Evolutionary conservation across 2,113 vertebrate genomes (phyloP), one percentile per base, ranked within the genome.

Genomic region (Seriola quinqueradiata): DNA sequence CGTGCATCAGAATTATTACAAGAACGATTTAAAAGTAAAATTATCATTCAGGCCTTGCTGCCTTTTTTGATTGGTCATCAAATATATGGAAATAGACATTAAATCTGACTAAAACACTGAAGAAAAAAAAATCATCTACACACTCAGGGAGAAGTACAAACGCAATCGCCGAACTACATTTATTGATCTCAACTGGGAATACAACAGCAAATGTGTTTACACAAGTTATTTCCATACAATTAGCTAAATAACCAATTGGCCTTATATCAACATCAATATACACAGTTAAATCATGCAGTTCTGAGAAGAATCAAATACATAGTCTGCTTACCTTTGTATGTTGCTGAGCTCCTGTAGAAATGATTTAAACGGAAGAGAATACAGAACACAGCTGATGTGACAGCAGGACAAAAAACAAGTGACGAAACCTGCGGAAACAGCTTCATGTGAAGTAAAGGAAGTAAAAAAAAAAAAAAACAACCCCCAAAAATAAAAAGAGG

Each of bases 281-380:
- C 5, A 11, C 13, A n/a, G 23, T 28, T n/a, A 34, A 61, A 50
- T 63, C 14, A 0, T 7, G 2, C 34, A 10, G 14, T 14, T 78
- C 32, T 13, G 19, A 36, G 8, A 64, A 36, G 8, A 64, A 65
- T 44, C 0, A 25, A 67, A 14, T 3, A 12, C 3, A 11, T 11
- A 10, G 40, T 4, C 58, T 48, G 8, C 54, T 16, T 63, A 89
- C 76, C 80, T 81, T 34, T 21, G 70, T 8, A 55, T 42, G 59
- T 40, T 57, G 4, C 19, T 52, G 42, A 60, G 25, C 52, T 32
- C 2, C n/a, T 28, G 34, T 44, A 9, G 7, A 36, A 57, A 17
- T 28, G 0, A 4, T 59, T 28, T 3, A 3, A 1, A 23, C 17
- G 38, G 48, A 60, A 3, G 16, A 54, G 4, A 28, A 8, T 1